Conservation (phyloP, 2,888 invertebrate species). For the Antitype chi region DNA sequence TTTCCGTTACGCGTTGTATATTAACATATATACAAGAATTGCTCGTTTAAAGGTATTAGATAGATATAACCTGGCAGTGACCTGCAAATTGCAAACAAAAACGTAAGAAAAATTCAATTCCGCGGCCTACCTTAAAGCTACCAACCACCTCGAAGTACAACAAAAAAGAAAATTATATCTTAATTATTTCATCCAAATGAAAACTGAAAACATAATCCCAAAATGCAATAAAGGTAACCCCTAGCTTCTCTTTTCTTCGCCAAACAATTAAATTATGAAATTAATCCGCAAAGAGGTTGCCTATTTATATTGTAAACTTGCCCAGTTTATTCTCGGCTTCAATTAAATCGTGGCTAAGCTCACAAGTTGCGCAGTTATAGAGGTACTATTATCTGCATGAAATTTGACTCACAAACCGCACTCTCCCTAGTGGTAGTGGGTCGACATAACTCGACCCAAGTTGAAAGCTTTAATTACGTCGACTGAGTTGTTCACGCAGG, state of each 20-base stretch:
- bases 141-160: too few relatives aligned
- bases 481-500: conserved; percentile 90
- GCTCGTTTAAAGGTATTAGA: too few relatives aligned
- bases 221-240: conserved; percentile 58
- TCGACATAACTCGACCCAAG: conserved; percentile 87
- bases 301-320: conserved; percentile 75
- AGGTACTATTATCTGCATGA: conserved; percentile 87
- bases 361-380: conserved; percentile 85
- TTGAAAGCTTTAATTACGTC: conserved; percentile 89
- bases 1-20: too few relatives aligned
- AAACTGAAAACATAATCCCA: conserved; percentile 48
- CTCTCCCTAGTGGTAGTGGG: conserved; percentile 81
- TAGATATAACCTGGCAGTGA: too few relatives aligned
- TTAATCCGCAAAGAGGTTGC: conserved; percentile 68
- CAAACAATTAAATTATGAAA: conserved; percentile 67
- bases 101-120: too few relatives aligned
- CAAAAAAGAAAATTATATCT: background rate
- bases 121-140: too few relatives aligned
- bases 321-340: conserved; percentile 82
- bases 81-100: too few relatives aligned
- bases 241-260: conserved; percentile 43
- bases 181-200: conserved; percentile 30
- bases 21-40: too few relatives aligned
- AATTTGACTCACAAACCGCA: conserved; percentile 88
- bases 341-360: conserved; percentile 86